These are phyloP conservation scores for Mastacembelus armatus DNA, from an alignment of 2,797 vertebrate species.

Conservation along the genomic window DNA sequence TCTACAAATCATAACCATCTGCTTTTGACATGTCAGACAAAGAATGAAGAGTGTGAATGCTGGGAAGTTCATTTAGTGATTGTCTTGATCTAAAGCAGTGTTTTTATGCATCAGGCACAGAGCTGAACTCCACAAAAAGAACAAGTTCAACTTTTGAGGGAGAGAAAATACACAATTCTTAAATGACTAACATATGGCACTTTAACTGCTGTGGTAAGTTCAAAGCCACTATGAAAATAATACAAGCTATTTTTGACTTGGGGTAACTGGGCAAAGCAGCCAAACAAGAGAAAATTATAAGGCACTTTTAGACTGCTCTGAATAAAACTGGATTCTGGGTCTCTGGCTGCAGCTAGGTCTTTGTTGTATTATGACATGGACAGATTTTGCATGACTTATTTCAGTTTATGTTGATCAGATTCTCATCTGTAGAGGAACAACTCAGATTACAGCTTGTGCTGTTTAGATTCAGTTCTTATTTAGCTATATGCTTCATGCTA, in stretches of 20 bases:
- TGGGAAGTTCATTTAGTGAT: slow-evolving; percentile 26
- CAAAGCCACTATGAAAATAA: slow-evolving; percentile 86
- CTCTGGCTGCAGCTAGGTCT: slow-evolving; percentile 20
- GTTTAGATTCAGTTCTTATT: neutral
- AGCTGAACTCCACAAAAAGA: slow-evolving; percentile 53
- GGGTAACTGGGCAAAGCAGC: slow-evolving; percentile 77
- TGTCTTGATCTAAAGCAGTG: slow-evolving; percentile 39
- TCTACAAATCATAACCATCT: neutral
- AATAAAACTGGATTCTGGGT: slow-evolving; percentile 60
- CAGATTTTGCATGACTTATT: slow-evolving; percentile 33
- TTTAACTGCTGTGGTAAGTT: slow-evolving; percentile 83
- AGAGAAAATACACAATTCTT: slow-evolving; percentile 76
- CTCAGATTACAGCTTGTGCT: slow-evolving; percentile 34
- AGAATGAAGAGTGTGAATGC: neutral
- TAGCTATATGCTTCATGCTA: neutral
- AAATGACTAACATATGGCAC: slow-evolving; percentile 83
- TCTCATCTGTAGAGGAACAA: slow-evolving; percentile 1
- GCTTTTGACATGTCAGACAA: neutral
- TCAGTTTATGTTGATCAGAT: slow-evolving; percentile 28
- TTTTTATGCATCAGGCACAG: slow-evolving; percentile 37
- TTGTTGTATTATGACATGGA: slow-evolving; percentile 32
- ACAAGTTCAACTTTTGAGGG: slow-evolving; percentile 63
- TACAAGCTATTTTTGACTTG: slow-evolving; percentile 81
- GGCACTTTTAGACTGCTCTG: slow-evolving; percentile 69
- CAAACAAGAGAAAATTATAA: slow-evolving; percentile 85